Percentiles rank a stretch among this genome's conserved stretches.
Conservation (phyloP, 2,797 vertebrate genomes). For the Catamblyrhynchus diadema region DNA sequence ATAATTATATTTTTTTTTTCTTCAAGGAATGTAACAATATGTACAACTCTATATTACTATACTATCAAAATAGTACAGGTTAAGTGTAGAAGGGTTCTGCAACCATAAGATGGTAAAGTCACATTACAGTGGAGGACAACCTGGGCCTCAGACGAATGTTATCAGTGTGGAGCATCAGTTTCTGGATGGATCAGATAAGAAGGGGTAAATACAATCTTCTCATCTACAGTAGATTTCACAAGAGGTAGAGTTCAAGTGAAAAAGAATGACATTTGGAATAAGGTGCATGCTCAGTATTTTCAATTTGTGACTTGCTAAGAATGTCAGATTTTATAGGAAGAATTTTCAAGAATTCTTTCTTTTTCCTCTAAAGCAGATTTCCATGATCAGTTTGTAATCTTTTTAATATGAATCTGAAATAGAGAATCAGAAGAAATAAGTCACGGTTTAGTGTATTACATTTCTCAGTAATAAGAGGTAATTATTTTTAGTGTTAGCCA, state of each 20-base stretch:
- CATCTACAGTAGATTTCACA: conserved; percentile 83
- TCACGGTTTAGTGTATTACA: background rate
- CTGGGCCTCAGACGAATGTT: conserved; percentile 40
- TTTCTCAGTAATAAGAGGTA: background rate
- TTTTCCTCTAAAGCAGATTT: conserved; percentile 7
- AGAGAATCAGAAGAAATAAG: conserved; percentile 48
- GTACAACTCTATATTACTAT: conserved; percentile 74
- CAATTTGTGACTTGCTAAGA: conserved; percentile 44
- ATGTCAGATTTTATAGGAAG: conserved; percentile 1
- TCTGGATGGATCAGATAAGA: conserved; percentile 66
- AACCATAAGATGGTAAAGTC: conserved; percentile 61
- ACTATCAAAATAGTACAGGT: conserved; percentile 76
- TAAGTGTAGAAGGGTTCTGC: conserved; percentile 60
- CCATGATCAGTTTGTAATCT: conserved; percentile 82
- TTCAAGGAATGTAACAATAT: conserved; percentile 81
- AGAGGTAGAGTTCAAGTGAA: conserved; percentile 82
- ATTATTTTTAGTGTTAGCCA: background rate
- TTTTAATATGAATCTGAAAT: conserved; percentile 97
- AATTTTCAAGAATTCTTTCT: conserved; percentile 4
- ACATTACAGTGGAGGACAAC: conserved; percentile 69
- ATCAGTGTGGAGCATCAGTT: conserved; percentile 60
- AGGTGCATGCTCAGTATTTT: conserved; percentile 73
- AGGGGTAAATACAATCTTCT: conserved; percentile 66
- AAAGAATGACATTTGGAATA: conserved; percentile 63
- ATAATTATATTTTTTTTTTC: conserved; percentile 72